Evolutionary conservation across 1,140 invertebrate species (phyloP).

Genomic region (Xylocopa sonorina): DNA sequence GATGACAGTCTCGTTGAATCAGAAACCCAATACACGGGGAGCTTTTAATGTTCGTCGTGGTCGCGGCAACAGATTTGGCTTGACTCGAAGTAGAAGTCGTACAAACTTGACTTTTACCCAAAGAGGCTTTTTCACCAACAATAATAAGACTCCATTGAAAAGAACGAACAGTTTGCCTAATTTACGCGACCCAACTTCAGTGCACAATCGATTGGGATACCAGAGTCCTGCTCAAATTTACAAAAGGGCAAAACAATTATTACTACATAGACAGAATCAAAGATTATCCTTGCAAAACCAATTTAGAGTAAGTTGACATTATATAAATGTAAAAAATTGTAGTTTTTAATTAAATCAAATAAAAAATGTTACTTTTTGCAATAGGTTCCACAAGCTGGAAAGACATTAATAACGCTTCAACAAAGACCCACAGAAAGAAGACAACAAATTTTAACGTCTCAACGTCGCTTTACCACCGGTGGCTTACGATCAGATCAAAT

Average conservation of each 20-base stretch:
- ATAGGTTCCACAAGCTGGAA: conserved; percentile 67
- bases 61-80: conserved; percentile 62
- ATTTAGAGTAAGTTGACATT: conserved; percentile 69
- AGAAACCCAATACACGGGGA: conserved; percentile 59
- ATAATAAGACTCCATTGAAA: conserved; percentile 70
- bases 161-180: conserved; percentile 76
- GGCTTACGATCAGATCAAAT: conserved; percentile 78
- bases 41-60: conserved; percentile 63
- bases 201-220: conserved; percentile 78
- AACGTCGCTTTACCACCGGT: conserved; percentile 72
- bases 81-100: conserved; percentile 73
- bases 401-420: conserved; percentile 66
- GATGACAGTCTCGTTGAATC: conserved; percentile 66
- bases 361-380: conserved; percentile 22
- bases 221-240: conserved; percentile 79
- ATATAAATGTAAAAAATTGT: background rate
- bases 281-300: conserved; percentile 72
- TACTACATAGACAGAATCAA: conserved; percentile 76
- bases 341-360: background rate
- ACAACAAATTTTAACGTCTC: conserved; percentile 73
- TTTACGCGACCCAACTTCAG: conserved; percentile 77
- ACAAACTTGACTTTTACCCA: conserved; percentile 69
- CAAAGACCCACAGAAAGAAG: conserved; percentile 72
- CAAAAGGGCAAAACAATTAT: conserved; percentile 76
- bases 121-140: conserved; percentile 66